phyloP scores from a whole-genome alignment of 2,113 vertebrate genomes.

The Chamaetylas fuelleborni region DNA sequence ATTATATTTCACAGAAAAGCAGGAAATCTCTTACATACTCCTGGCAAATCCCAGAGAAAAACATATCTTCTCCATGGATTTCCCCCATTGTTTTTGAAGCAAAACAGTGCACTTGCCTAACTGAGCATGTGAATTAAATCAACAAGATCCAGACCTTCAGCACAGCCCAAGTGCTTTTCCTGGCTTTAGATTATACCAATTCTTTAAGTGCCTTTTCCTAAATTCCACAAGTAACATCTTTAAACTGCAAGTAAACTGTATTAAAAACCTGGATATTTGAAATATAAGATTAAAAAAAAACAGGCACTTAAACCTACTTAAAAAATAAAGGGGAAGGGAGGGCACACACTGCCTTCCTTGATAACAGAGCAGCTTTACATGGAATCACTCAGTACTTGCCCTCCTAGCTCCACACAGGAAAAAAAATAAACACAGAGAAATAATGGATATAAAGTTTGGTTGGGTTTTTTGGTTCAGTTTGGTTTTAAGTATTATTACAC shows the following conservation, averaged over 20 bases:
- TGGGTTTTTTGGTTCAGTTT: not conserved
- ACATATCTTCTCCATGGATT: not conserved
- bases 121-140: not conserved
- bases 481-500: not conserved
- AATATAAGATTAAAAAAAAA: not conserved
- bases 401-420: not conserved
- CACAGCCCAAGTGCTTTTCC: not conserved
- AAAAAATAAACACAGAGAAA: not conserved
- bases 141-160: not conserved
- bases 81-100: not conserved
- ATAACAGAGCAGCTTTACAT: not conserved
- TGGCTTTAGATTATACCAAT: not conserved
- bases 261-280: not conserved
- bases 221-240: not conserved
- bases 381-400: not conserved
- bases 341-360: not conserved
- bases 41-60: not conserved
- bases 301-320: not conserved
- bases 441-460: not conserved
- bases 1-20: not conserved
- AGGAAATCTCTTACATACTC: not conserved
- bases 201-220: not conserved
- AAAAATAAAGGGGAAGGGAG: fast-evolving
- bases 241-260: not conserved
- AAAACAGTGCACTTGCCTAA: not conserved